Base-by-base conservation (phyloP, 2,888 invertebrate species). In the Rhagonycha lutea region DNA sequence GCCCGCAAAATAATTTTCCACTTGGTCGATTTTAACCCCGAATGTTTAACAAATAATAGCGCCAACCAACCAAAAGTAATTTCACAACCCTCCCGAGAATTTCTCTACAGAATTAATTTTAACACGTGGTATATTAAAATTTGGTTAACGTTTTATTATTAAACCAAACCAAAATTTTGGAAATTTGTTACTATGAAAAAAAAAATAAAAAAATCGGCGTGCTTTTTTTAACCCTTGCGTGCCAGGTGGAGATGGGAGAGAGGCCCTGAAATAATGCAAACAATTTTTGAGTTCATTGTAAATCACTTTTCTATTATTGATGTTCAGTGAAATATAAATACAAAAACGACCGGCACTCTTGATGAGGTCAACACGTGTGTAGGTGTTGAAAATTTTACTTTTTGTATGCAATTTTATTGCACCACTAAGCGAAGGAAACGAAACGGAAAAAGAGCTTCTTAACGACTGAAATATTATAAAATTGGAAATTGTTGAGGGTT, bases 1-100 rank as follows among this genome's bases (percentile, higher is more conserved):
- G 86, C 86, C 86, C 86, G 86, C 86, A 87, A 87, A 87, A 87
- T 87, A 85, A 87, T 87, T 87, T 87, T 86, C 84, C 84, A 81
- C 82, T 79, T 81, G 82, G 85, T 77, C 81, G 84, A 78, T 72
- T 83, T 68, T 83, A 81, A 84, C 85, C 85, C 86, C 79, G 83
- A 84, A 84, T 84, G 84, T 84, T 85, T 85, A 83, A 83, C 84
- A 82, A 85, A 86, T 86, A 87, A 87, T 86, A 84, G 82, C 82
- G 80, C 78, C 86, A 84, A 82, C 85, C 85, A 84, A 84, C 85
- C 84, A 83, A 85, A 86, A 87, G 82, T 86, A 86, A 87, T 83
- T 78, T 78, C 75, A 65, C 78, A 72, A 71, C 75, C 67, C 77
- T 72, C 77, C 74, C 70, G 73, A 61, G 77, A 68, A 70, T 68